Conservation (phyloP, 2,797 vertebrate genomes). For the Hydrolagus colliei region DNA sequence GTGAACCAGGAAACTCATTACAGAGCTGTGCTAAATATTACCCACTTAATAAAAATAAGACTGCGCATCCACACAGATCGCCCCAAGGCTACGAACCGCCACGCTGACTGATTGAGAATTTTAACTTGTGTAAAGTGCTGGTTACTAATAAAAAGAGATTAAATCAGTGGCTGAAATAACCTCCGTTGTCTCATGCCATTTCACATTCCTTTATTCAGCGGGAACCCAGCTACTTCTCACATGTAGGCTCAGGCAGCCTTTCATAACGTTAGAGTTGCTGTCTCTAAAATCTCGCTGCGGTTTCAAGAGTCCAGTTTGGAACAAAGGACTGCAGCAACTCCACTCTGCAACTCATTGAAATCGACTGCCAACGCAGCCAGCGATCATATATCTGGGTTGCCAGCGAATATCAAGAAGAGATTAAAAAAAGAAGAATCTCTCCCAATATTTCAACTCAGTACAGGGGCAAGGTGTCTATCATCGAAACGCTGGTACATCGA, state of each 20-base stretch:
- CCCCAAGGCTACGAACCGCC: not conserved
- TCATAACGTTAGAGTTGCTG: not conserved
- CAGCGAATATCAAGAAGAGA: not conserved
- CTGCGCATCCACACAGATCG: not conserved
- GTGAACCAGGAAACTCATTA: not conserved
- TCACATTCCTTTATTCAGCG: not conserved
- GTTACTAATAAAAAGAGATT: not conserved
- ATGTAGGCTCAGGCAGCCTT: too few species aligned
- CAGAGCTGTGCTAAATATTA: slow-evolving; percentile 2
- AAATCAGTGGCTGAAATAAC: not conserved
- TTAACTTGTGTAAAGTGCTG: not conserved
- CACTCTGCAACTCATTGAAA: not conserved
- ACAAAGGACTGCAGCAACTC: too few species aligned
- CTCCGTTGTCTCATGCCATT: too few species aligned
- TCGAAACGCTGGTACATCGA: not conserved
- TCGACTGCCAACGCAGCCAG: not conserved
- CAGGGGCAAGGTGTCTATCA: not conserved
- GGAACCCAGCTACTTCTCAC: not conserved
- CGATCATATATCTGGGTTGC: not conserved
- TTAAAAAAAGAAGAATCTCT: not conserved
- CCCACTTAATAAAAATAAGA: slow-evolving; percentile 22
- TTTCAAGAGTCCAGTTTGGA: not conserved
- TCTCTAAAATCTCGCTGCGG: not conserved
- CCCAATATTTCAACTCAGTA: not conserved
- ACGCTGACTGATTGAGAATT: not conserved